phyloP scores from a whole-genome alignment of 1,140 invertebrate genomes.

The Zophobas morio region DNA sequence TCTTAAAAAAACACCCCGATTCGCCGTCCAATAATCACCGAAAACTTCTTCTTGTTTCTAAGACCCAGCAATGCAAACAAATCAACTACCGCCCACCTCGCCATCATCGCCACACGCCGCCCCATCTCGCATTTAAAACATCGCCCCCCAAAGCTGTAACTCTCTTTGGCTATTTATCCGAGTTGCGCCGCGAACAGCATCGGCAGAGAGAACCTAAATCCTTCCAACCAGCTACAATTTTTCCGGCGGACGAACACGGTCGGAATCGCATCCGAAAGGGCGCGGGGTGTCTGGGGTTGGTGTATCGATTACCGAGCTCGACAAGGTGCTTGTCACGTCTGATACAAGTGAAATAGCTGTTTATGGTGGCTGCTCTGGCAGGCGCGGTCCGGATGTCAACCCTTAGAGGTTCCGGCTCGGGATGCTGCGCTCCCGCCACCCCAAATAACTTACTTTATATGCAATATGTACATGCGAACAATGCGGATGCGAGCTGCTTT shows the following conservation, averaged over 20 bases:
- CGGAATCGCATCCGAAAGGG: constrained; percentile 49
- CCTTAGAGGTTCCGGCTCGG: constrained; percentile 41
- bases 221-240: constrained; percentile 52
- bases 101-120: too few relatives aligned
- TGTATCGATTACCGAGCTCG: constrained; percentile 61
- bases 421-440: background rate
- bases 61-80: too few relatives aligned
- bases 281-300: constrained; percentile 29
- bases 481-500: background rate
- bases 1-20: too few relatives aligned
- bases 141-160: constrained; percentile 14
- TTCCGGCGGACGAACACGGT: constrained; percentile 52
- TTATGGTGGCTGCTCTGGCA: constrained; percentile 54
- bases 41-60: too few relatives aligned
- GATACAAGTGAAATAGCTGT: constrained; percentile 63
- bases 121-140: background rate
- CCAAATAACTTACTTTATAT: constrained; percentile 41
- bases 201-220: constrained; percentile 41
- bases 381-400: constrained; percentile 55
- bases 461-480: constrained; percentile 33
- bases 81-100: too few relatives aligned
- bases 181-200: constrained; percentile 33
- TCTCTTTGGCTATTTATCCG: constrained; percentile 37
- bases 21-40: too few relatives aligned
- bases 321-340: constrained; percentile 62